Percentiles rank a stretch among this genome's conserved stretches.
Evolutionary conservation across 2,113 vertebrate species (phyloP).

Genomic region (Misgurnus mizolepis): DNA sequence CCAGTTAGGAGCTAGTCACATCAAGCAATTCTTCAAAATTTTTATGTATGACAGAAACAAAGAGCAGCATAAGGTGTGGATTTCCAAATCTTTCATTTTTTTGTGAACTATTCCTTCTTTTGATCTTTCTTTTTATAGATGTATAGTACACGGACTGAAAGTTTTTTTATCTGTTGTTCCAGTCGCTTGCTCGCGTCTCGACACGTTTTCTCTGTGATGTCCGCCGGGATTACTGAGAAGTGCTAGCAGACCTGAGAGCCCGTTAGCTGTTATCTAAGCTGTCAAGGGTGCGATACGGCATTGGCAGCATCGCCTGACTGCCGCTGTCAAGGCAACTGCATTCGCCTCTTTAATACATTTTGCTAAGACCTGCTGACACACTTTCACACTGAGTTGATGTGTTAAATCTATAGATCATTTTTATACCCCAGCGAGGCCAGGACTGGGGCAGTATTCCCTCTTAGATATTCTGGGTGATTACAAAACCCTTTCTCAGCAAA

Average conservation of each 20-base stretch:
- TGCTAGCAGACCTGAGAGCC: constrained; percentile 17
- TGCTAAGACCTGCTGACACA: background rate
- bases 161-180: constrained; percentile 5
- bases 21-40: too few relatives aligned
- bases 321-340: constrained; percentile 33
- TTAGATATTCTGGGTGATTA: background rate
- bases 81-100: too few relatives aligned
- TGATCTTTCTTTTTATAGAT: too few relatives aligned
- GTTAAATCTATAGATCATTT: background rate
- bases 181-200: constrained; percentile 6
- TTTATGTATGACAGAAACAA: too few relatives aligned
- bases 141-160: background rate
- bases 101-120: too few relatives aligned
- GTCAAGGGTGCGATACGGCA: constrained; percentile 19
- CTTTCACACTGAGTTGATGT: background rate
- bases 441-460: background rate
- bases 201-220: background rate
- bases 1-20: too few relatives aligned
- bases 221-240: background rate
- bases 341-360: background rate
- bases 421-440: background rate
- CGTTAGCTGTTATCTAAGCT: constrained; percentile 29
- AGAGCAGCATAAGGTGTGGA: too few relatives aligned
- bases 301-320: background rate
- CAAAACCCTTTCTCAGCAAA: background rate